These are phyloP conservation scores for Bubo blakistoni DNA, from an alignment of 2,113 vertebrate species.

Conservation along the genomic window DNA sequence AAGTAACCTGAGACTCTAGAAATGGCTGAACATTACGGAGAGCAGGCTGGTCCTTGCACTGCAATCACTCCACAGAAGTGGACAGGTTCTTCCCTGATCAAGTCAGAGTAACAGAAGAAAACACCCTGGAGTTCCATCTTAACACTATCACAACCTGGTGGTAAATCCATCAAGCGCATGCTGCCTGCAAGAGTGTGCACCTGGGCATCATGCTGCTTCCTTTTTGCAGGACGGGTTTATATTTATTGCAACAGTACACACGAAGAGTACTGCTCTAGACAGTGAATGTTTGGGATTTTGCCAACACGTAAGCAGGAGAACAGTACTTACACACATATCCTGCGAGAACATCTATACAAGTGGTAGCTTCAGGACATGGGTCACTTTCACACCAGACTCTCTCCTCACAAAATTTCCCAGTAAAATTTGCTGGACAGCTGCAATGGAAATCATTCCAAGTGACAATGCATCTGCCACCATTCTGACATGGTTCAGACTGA, in stretches of 20 bases:
- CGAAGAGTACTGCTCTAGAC: background rate
- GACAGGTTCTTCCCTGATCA: background rate
- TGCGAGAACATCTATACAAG: slow-evolving; percentile 81
- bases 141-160: background rate
- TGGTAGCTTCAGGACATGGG: slow-evolving; percentile 78
- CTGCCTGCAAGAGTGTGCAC: background rate
- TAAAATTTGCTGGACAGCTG: slow-evolving; percentile 81
- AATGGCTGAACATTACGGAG: background rate
- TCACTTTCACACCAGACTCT: slow-evolving; percentile 85
- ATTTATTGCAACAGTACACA: background rate
- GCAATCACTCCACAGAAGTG: background rate
- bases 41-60: background rate
- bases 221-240: background rate
- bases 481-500: slow-evolving; percentile 85
- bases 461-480: slow-evolving; percentile 82
- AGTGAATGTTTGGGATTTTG: background rate
- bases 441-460: slow-evolving; percentile 96
- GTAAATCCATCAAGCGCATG: background rate
- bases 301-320: background rate
- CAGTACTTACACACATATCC: slow-evolving; percentile 91
- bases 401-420: slow-evolving; percentile 84
- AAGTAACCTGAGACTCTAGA: background rate
- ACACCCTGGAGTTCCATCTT: background rate
- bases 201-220: background rate
- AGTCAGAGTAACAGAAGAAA: background rate